These are phyloP conservation scores for Enteromius fasciolatus DNA, from an alignment of 2,797 vertebrate genomes.

Conservation along the genomic window DNA sequence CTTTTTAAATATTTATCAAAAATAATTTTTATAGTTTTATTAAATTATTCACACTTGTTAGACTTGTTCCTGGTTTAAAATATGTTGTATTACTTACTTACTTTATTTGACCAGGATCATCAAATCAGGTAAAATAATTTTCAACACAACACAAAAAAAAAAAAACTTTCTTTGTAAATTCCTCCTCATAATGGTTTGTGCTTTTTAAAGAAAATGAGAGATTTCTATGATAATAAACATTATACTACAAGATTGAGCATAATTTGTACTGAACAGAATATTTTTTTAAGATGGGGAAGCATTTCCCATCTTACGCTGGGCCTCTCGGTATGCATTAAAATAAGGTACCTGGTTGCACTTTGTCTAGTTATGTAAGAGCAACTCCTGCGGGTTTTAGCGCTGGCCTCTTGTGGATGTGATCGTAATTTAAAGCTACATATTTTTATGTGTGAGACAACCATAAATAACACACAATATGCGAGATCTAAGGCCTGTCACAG, in stretches of 20 bases:
- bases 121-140: not conserved
- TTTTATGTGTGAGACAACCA: constrained; percentile 45
- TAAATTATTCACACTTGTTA: not conserved
- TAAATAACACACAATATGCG: constrained; percentile 47
- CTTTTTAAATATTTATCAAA: not conserved
- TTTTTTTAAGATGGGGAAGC: not conserved
- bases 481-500: constrained; percentile 41
- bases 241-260: not conserved
- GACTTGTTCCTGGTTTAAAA: not conserved
- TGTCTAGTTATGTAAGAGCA: constrained; percentile 31
- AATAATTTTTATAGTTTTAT: too few relatives aligned
- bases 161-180: not conserved
- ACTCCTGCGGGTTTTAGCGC: constrained; percentile 14
- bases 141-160: not conserved
- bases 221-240: not conserved
- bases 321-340: not conserved
- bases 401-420: constrained; percentile 37
- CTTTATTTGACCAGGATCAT: not conserved
- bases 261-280: not conserved
- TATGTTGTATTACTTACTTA: not conserved
- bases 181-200: not conserved
- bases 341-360: constrained; percentile 28
- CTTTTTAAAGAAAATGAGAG: not conserved
- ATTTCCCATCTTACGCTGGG: not conserved
- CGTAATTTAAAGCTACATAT: constrained; percentile 45